Evolutionary conservation across 2,888 invertebrate genomes (phyloP), one percentile per base, ranked within the genome.

Genomic region (Cerastis rubricosa): DNA sequence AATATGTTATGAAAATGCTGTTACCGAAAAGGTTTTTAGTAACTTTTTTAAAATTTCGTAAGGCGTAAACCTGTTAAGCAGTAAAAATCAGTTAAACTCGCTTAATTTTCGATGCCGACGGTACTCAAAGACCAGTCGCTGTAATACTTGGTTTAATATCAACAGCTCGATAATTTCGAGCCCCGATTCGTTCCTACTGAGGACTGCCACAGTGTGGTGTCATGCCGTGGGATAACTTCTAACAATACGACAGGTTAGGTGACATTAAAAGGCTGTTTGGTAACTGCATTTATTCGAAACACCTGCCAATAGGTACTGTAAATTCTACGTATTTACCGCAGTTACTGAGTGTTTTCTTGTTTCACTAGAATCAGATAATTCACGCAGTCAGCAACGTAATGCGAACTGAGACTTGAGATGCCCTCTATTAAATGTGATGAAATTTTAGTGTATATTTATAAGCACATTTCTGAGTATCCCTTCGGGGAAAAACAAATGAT

Each of bases 51-150:
- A n/a, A n/a, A n/a, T n/a, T n/a, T n/a, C n/a, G n/a, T n/a, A n/a
- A n/a, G n/a, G n/a, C n/a, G n/a, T n/a, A n/a, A n/a, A n/a, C n/a
- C n/a, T n/a, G n/a, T n/a, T n/a, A n/a, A n/a, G n/a, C n/a, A 35
- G 35, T 35, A 35, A 35, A 35, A 35, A 35, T 35, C 14, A 47
- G 7, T 68, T 47, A 11, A 71, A 25, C n/a, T 49, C 4, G 11
- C n/a, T 49, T 59, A 14, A 14, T 66, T 76, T 78, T 47, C 54
- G 69, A 66, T 57, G 29, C 12, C 59, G 65, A 81, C 49, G 12
- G 22, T 85, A 81, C 77, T 40, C 35, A 57, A 81, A 78, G 73
- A 75, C 72, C 81, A 84, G 81, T 73, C 80, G 73, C 71, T 59
- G 35, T 82, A 75, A 74, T 40, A 65, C 57, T 73, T 49, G 47